These are phyloP conservation scores for Pavo muticus DNA, from an alignment of 2,113 vertebrate species.

Conservation along the genomic window DNA sequence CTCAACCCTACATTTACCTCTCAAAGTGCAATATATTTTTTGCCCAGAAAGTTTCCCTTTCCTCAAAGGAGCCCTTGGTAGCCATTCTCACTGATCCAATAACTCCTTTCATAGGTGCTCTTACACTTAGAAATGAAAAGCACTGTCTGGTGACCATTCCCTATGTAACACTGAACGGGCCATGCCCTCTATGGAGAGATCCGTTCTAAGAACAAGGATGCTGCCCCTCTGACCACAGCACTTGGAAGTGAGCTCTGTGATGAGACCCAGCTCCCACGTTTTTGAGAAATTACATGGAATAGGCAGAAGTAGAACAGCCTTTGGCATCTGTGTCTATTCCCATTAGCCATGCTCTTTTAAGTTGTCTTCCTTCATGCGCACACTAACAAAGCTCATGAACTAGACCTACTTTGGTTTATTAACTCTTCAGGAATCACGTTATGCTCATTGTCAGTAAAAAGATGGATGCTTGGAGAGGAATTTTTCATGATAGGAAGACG, in stretches of 20 bases:
- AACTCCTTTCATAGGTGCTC: neutral
- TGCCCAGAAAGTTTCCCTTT: neutral
- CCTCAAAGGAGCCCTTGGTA: neutral
- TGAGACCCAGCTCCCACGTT: neutral
- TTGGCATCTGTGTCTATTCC: neutral
- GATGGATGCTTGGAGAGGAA: neutral
- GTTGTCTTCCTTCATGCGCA: neutral
- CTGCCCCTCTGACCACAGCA: neutral
- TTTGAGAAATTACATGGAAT: neutral
- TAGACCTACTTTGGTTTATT: neutral
- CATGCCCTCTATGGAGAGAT: neutral
- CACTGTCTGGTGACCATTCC: rapidly evolving
- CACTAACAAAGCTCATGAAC: neutral
- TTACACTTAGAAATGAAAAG: neutral
- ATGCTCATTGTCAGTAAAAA: neutral
- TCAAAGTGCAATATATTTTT: neutral
- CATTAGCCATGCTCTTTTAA: neutral
- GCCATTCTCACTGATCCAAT: neutral
- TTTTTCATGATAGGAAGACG: neutral
- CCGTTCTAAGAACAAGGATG: neutral
- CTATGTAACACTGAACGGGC: neutral
- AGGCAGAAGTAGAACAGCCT: neutral
- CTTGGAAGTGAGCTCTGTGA: neutral
- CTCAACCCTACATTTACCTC: neutral
- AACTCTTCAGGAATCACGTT: neutral